These are phyloP conservation scores for Pseudanteris insignis DNA, from an alignment of 2,888 invertebrate species.

Conservation along the genomic window DNA sequence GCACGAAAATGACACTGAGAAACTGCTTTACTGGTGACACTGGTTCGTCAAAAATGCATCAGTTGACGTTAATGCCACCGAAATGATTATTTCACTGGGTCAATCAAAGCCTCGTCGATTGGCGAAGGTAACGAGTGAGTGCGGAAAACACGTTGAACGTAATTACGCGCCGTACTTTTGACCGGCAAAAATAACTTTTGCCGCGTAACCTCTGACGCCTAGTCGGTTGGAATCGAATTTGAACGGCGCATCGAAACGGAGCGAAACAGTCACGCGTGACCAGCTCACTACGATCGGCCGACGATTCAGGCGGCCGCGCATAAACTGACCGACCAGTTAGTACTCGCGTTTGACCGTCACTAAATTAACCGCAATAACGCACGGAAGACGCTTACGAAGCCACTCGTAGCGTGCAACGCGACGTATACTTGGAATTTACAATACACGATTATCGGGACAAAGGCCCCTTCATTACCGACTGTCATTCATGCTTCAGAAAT, in stretches of 20 bases:
- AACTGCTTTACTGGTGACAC: no score
- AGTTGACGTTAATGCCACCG: no score
- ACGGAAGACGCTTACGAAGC: conserved; percentile 13
- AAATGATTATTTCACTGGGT: neutral
- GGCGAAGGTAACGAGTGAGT: conserved; percentile 5
- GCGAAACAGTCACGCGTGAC: conserved; percentile 1
- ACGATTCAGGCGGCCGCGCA: conserved; percentile 13
- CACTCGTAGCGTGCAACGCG: neutral
- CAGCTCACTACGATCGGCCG: neutral
- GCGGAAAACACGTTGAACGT: neutral
- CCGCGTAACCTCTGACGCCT: conserved; percentile 18
- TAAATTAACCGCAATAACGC: conserved; percentile 61
- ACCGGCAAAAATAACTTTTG: conserved; percentile 11
- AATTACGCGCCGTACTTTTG: neutral
- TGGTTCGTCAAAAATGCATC: no score
- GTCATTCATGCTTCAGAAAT: no score
- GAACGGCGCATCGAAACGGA: conserved; percentile 1
- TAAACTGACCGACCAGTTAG: conserved; percentile 18
- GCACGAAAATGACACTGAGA: no score
- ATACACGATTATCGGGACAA: no score
- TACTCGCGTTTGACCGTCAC: conserved; percentile 23
- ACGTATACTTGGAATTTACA: no score
- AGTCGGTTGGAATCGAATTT: neutral
- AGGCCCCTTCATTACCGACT: no score
- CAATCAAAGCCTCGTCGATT: neutral